These are phyloP conservation scores for Peromyscus californicus DNA, from an alignment of 2,113 vertebrate genomes.

Conservation along the genomic window DNA sequence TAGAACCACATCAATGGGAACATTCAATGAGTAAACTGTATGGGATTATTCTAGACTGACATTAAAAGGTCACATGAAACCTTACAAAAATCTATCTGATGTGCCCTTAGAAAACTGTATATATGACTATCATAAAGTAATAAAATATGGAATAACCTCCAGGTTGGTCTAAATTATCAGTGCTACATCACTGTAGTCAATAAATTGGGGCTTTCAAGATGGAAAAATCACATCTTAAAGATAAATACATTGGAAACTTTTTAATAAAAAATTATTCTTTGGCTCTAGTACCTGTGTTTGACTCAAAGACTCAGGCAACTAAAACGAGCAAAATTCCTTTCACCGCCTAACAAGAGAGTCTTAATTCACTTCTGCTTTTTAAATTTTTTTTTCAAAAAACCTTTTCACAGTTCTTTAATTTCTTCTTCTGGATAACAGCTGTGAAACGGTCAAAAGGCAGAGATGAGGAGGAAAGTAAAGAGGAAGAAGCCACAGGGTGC, in stretches of 20 bases:
- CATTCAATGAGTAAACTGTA: conserved; percentile 48
- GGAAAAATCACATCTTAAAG: conserved; percentile 14
- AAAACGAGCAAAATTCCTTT: background rate
- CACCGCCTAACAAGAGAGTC: background rate
- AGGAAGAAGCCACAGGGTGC: conserved; percentile 69
- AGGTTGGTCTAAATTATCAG: conserved; percentile 15
- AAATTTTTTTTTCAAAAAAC: background rate
- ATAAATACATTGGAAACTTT: background rate
- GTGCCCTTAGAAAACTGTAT: background rate
- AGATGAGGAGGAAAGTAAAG: background rate
- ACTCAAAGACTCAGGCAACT: background rate
- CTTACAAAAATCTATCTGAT: conserved; percentile 20
- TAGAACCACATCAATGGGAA: conserved; percentile 30
- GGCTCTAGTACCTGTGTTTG: background rate
- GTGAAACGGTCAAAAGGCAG: conserved; percentile 66
- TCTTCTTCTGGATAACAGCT: conserved; percentile 54
- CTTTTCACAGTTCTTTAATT: conserved; percentile 59
- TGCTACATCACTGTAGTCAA: background rate
- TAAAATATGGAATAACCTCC: background rate
- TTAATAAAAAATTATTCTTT: background rate
- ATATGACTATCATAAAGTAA: background rate
- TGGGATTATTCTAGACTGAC: conserved; percentile 47
- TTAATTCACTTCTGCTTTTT: background rate
- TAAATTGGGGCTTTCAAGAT: background rate
- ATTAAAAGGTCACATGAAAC: conserved; percentile 40